These are phyloP conservation scores for Lamprologus callipterus DNA, from an alignment of 2,113 vertebrate species.

Conservation along the genomic window DNA sequence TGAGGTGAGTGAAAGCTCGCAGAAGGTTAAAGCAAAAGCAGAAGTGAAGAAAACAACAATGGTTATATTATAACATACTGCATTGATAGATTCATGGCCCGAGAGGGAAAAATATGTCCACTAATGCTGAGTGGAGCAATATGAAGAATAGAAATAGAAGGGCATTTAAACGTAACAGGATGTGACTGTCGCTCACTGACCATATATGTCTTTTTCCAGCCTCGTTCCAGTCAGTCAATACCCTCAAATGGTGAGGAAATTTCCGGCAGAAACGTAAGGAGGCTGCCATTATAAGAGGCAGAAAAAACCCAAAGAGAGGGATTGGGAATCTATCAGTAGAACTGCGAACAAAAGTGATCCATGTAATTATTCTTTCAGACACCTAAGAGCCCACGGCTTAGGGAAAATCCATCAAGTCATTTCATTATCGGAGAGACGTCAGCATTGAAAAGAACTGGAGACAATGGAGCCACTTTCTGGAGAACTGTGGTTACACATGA, in stretches of 20 bases:
- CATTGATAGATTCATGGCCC: background rate
- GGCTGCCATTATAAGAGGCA: background rate
- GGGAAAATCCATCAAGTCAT: conserved; percentile 57
- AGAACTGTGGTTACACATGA: conserved; percentile 8
- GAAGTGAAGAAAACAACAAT: background rate
- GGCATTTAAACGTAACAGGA: background rate
- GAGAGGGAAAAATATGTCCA: background rate
- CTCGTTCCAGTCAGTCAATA: background rate
- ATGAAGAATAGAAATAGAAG: background rate
- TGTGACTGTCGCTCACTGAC: background rate
- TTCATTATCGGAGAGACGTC: conserved; percentile 36
- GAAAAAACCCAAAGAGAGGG: background rate
- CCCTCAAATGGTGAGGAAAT: background rate
- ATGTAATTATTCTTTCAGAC: conserved; percentile 36
- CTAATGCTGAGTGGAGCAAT: background rate
- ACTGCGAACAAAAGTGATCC: conserved; percentile 27
- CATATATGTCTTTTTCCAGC: background rate
- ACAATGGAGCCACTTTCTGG: conserved; percentile 35
- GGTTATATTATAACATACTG: background rate
- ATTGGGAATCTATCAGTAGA: conserved; percentile 35
- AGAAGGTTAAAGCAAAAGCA: background rate
- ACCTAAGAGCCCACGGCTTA: conserved; percentile 31
- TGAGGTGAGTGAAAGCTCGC: background rate
- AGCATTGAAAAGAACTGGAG: conserved; percentile 18
- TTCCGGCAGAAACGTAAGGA: background rate